Percentiles rank a stretch among this genome's conserved stretches.
Evolutionary conservation across 2,888 invertebrate species (phyloP).

Genomic region (Euspilapteryx auroguttella): DNA sequence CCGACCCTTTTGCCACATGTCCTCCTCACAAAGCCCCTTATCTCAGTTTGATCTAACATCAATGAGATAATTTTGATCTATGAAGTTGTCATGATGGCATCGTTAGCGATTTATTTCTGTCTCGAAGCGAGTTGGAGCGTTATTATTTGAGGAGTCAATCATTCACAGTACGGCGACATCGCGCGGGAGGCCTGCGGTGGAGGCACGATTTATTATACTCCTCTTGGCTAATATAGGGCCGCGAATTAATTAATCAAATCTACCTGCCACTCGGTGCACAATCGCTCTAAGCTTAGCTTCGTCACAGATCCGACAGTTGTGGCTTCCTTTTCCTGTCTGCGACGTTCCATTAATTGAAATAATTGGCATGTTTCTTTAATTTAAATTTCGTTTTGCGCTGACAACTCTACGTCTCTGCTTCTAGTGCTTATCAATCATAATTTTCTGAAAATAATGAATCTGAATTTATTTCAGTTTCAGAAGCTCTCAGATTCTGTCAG

Average conservation of each 20-base stretch:
- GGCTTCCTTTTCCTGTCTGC: constrained; percentile 53
- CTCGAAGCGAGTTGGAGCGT: constrained; percentile 16
- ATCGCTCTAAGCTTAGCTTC: constrained; percentile 15
- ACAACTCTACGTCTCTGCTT: constrained; percentile 30
- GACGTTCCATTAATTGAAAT: constrained; percentile 54
- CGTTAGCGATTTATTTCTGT: constrained; percentile 53
- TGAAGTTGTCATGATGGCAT: constrained; percentile 40
- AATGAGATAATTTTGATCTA: constrained; percentile 7
- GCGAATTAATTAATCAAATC: constrained; percentile 56
- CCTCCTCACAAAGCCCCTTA: too few relatives aligned
- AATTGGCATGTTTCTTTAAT: constrained; percentile 42
- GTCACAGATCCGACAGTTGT: constrained; percentile 3
- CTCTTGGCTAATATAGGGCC: constrained; percentile 32
- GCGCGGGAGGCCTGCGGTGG: constrained; percentile 42
- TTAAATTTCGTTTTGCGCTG: constrained; percentile 42
- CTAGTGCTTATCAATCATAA: too few relatives aligned
- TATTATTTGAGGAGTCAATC: constrained; percentile 48
- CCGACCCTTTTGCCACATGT: constrained; percentile 39
- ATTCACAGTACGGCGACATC: constrained; percentile 57
- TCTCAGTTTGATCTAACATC: too few relatives aligned
- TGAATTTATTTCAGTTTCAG: too few relatives aligned
- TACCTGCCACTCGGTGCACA: constrained; percentile 50
- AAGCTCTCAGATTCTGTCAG: too few relatives aligned
- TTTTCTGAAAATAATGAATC: too few relatives aligned
- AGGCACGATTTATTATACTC: constrained; percentile 53